phyloP scores from a whole-genome alignment of 1,140 invertebrate genomes.

The Ips nitidus region DNA sequence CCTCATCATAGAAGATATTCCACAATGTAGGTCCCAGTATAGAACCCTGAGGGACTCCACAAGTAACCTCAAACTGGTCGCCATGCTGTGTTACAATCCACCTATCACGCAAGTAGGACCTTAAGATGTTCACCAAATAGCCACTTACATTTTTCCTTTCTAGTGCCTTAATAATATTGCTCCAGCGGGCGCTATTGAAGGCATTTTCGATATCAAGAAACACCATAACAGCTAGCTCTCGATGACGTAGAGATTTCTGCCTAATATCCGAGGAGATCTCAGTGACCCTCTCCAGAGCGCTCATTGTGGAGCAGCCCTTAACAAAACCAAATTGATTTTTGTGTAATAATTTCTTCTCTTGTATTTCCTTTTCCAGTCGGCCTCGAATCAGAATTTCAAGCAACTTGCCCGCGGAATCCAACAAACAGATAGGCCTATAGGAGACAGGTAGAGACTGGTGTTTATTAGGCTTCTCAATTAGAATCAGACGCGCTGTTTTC shows the following conservation, averaged over 20 bases:
- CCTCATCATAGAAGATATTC: too few relatives aligned
- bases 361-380: too few relatives aligned
- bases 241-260: not conserved
- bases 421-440: too few relatives aligned
- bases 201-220: not conserved
- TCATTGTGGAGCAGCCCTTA: not conserved
- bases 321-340: not conserved
- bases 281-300: not conserved
- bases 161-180: not conserved
- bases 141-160: not conserved
- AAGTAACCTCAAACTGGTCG: not conserved
- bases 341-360: not conserved
- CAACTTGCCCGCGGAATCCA: too few relatives aligned
- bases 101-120: not conserved
- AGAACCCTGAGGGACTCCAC: not conserved
- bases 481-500: not conserved
- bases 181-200: not conserved
- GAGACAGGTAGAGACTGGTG: not conserved
- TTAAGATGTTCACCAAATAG: not conserved
- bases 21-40: not conserved
- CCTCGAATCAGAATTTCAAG: too few relatives aligned
- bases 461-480: not conserved
- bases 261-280: not conserved
- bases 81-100: not conserved
- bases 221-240: not conserved